Base-by-base conservation (phyloP, 2,888 invertebrate species). In the Pristionchus maxplancki region DNA sequence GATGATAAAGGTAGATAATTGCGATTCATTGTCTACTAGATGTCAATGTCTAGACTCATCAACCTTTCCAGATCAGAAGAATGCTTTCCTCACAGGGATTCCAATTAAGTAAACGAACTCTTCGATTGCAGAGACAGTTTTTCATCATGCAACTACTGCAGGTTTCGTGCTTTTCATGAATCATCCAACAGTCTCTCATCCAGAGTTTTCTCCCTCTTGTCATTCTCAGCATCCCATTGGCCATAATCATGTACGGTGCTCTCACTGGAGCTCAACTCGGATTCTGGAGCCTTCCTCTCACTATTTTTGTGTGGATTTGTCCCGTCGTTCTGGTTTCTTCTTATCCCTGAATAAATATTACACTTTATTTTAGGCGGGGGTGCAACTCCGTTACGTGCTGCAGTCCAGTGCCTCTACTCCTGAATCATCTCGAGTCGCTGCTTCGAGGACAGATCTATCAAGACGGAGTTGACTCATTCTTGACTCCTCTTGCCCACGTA, bases 201-300 rank as follows among this genome's bases (percentile, higher is more conserved):
- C 58, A 71, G 37, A 71, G 71, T 37, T 71, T 71, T 20, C 71
- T 71, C n/a, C 71, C 71, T 71, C 71, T 71, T 2, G 37, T 37
- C 17, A 71, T 71, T 71, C 71, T 71, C 37, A 71, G 71, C 37
- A 24, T 71, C 24, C 71, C 71, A 1, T 37, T 71, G 20, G 34
- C 71, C 71, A 71, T 71, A 9, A 37, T 71, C 20, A 37, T 71
- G 37, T 71, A 71, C 71, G 71, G 71, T 17, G 71, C 71, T 71
- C 37, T 71, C 1, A 37, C 71, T 1, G 71, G 71, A 6, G 71
- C 71, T 17, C 71, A 71, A 40, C 71, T 71, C 8, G 71, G 71
- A 71, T 71, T 71, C 71, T 71, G 71, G 71, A 71, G 71, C 15
- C 71, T 71, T 37, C 71, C 71, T 20, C 37, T 71, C 15, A 71